Conservation (phyloP, 2,888 invertebrate species). For the Prenolepis imparis region DNA sequence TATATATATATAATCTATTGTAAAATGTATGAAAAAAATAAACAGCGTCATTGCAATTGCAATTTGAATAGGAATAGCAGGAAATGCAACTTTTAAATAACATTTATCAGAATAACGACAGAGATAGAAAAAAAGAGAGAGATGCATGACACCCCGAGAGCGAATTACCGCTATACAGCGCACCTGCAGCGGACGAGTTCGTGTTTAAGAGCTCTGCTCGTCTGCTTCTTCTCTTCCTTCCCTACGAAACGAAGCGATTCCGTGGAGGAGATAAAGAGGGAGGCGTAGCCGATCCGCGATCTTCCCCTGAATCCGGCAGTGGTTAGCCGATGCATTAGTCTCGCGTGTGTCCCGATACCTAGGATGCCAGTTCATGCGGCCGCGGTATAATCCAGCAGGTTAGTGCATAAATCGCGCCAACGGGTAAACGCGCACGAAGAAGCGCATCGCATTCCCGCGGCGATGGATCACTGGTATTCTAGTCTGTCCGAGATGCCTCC, state of each 20-base stretch:
- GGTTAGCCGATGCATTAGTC: conserved; percentile 67
- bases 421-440: conserved; percentile 52
- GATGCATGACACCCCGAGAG: conserved; percentile 10
- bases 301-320: conserved; percentile 73
- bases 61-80: conserved; percentile 25
- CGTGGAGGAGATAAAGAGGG: conserved; percentile 71
- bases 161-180: conserved; percentile 55
- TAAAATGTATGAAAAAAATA: conserved; percentile 2
- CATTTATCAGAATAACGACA: not conserved
- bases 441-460: conserved; percentile 30
- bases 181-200: conserved; percentile 60
- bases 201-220: conserved; percentile 18
- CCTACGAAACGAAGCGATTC: conserved; percentile 67
- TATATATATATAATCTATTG: not conserved
- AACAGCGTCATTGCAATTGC: not conserved
- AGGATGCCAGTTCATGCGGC: conserved; percentile 58
- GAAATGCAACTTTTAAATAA: not conserved
- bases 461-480: conserved; percentile 28
- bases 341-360: conserved; percentile 68
- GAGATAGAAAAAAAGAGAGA: conserved; percentile 5
- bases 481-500: not conserved
- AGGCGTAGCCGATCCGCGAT: conserved; percentile 74
- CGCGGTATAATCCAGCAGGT: conserved; percentile 68
- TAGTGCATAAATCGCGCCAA: conserved; percentile 72
- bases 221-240: conserved; percentile 42